phyloP scores from a whole-genome alignment of 1,140 invertebrate species.

The Andrena cerasifolii region DNA sequence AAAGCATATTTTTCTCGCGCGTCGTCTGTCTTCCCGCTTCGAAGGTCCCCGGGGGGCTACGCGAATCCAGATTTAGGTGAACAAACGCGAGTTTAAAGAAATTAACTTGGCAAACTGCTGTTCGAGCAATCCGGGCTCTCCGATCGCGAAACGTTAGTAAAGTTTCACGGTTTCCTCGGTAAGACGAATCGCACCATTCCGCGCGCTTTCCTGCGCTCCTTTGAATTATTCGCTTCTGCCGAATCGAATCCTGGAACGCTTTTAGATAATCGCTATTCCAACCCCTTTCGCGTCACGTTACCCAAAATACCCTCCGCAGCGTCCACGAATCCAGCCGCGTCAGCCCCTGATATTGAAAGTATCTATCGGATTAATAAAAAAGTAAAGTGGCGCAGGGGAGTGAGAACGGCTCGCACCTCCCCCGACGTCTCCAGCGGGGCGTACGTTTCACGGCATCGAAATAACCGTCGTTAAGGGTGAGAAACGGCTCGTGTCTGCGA shows the following conservation, averaged over 20 bases:
- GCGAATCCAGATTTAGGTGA: background rate
- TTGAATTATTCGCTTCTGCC: background rate
- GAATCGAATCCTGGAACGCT: background rate
- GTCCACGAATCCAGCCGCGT: no score
- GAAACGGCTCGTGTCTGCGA: background rate
- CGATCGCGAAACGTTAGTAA: background rate
- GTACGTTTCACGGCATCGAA: background rate
- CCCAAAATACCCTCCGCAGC: no score
- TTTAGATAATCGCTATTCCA: no score
- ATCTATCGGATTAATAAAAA: no score
- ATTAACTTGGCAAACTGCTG: conserved; percentile 35
- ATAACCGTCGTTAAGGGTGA: background rate
- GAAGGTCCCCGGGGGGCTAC: background rate
- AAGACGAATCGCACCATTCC: conserved; percentile 12
- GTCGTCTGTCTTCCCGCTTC: background rate
- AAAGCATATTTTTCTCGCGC: background rate
- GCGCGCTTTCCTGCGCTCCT: background rate
- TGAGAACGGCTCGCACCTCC: background rate
- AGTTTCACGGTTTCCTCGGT: background rate
- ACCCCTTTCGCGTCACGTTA: no score
- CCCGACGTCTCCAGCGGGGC: background rate
- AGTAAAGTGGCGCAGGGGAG: background rate
- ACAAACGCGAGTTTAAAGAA: conserved; percentile 33
- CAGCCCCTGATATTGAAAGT: no score
- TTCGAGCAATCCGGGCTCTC: background rate